A percentile compares a stretch with the other conserved stretches of the same genome.
phyloP scores from a whole-genome alignment of 1,140 invertebrate genomes.

The Caenorhabditis tropicalis region DNA sequence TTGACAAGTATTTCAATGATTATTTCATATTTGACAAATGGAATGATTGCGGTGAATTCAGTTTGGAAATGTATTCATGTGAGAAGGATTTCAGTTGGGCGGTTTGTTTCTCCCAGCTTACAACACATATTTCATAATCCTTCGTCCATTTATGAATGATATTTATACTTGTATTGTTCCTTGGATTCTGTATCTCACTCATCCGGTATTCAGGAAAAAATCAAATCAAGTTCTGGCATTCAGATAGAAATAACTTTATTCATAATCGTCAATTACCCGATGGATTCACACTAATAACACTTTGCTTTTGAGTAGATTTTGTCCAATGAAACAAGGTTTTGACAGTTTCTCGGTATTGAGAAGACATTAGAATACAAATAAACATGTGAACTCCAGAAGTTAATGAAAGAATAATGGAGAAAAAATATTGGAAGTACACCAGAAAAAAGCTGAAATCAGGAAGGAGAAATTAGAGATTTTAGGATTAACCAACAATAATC shows the following conservation, averaged over 20 bases:
- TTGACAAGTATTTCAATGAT: neutral
- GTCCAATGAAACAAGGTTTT: too few relatives aligned
- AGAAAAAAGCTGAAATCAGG: too few relatives aligned
- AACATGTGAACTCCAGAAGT: neutral
- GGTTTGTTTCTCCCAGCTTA: neutral
- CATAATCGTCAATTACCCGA: too few relatives aligned
- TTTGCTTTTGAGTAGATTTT: too few relatives aligned
- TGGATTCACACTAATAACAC: too few relatives aligned
- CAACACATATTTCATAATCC: neutral
- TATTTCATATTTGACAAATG: neutral
- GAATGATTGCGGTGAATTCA: constrained; percentile 1
- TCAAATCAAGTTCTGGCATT: neutral
- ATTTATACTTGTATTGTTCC: neutral
- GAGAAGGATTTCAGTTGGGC: neutral
- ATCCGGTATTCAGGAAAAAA: neutral
- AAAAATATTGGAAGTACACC: neutral
- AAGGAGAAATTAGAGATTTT: too few relatives aligned
- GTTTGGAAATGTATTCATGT: too few relatives aligned
- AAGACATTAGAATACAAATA: neutral
- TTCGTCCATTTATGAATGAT: neutral
- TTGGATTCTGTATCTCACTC: neutral
- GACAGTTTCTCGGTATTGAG: neutral
- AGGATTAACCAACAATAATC: neutral
- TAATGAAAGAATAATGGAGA: neutral
- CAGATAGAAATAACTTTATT: too few relatives aligned